These are phyloP conservation scores for Todus mexicanus DNA, from an alignment of 2,797 vertebrate species.

Conservation along the genomic window DNA sequence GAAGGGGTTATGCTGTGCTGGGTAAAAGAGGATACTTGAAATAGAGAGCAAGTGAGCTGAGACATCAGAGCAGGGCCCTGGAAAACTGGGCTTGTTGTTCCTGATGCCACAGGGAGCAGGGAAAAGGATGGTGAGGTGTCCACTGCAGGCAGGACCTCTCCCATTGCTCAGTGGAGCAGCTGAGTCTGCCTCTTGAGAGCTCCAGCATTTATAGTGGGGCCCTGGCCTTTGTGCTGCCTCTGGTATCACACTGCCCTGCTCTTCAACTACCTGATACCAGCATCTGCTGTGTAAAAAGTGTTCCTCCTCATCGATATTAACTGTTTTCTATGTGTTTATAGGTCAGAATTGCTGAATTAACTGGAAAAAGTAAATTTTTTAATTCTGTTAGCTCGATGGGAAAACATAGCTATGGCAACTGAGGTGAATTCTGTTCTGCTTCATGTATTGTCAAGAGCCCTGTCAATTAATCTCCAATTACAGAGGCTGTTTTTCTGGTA, in stretches of 20 bases:
- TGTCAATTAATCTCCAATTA: not conserved
- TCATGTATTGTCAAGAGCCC: not conserved
- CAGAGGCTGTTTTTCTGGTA: not conserved
- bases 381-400: not conserved
- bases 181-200: not conserved
- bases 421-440: constrained; percentile 2
- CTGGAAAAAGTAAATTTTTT: not conserved
- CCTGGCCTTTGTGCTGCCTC: not conserved
- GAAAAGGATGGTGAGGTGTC: not conserved
- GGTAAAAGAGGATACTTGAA: not conserved
- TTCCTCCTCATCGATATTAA: not conserved
- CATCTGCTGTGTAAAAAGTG: not conserved
- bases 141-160: not conserved
- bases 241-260: accelerated
- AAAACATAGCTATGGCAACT: constrained; percentile 29
- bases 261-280: not conserved
- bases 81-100: not conserved
- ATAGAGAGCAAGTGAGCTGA: not conserved
- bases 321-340: not conserved
- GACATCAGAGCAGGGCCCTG: not conserved
- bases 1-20: not conserved
- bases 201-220: not conserved
- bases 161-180: not conserved
- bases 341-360: not conserved
- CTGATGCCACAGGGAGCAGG: not conserved